phyloP scores from a whole-genome alignment of 2,888 invertebrate species.

The Lepidochrysops patricia region DNA sequence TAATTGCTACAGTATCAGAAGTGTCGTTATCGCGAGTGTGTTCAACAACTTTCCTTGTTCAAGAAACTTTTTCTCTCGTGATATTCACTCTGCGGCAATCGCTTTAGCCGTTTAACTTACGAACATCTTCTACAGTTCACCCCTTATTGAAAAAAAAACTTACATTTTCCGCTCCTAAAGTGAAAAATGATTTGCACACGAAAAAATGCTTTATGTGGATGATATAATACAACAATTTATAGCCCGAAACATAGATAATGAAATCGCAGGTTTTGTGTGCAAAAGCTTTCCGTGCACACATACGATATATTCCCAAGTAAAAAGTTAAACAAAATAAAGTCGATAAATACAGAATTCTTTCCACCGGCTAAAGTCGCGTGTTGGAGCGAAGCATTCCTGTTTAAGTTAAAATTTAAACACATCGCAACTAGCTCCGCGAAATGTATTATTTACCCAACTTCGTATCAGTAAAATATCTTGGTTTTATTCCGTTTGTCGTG shows the following conservation, averaged over 20 bases:
- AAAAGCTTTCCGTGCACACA: neutral
- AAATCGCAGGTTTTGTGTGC: neutral
- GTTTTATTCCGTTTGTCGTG: conserved; percentile 2
- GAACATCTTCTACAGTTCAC: conserved; percentile 60
- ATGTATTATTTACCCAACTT: conserved; percentile 12
- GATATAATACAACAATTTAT: neutral
- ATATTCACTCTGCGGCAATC: conserved; percentile 60
- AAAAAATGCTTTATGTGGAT: neutral
- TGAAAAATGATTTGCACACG: conserved; percentile 8
- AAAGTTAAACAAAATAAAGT: conserved; percentile 26
- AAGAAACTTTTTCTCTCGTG: conserved; percentile 36
- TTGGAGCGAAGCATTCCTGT: conserved; percentile 35
- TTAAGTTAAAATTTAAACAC: conserved; percentile 42
- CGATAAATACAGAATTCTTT: conserved; percentile 39
- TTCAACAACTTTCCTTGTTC: conserved; percentile 34
- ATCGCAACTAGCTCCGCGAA: conserved; percentile 32
- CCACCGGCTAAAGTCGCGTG: conserved; percentile 32
- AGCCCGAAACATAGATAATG: neutral
- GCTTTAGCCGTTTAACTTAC: conserved; percentile 58
- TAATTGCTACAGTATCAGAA: conserved; percentile 8
- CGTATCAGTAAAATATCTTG: conserved; percentile 9
- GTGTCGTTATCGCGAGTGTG: conserved; percentile 15
- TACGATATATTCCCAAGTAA: conserved; percentile 15
- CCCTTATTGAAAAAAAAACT: conserved; percentile 45
- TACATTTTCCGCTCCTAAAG: conserved; percentile 26